Percentiles rank a stretch among this genome's conserved stretches.
phyloP scores from a whole-genome alignment of 1,140 invertebrate genomes.

The Bombus sibiricus region DNA sequence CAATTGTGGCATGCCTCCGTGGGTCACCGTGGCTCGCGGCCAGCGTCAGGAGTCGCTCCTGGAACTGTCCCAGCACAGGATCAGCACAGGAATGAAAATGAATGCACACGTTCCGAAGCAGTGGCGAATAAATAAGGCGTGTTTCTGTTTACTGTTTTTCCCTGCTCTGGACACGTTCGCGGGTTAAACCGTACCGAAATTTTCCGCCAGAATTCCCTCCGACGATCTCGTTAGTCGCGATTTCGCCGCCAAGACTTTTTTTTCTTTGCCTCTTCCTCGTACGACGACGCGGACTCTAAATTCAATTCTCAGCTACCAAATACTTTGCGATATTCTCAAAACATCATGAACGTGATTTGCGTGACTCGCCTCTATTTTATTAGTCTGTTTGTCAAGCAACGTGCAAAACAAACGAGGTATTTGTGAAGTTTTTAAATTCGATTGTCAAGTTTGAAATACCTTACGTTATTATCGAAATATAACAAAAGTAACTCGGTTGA shows the following conservation, averaged over 20 bases:
- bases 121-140: constrained; percentile 39
- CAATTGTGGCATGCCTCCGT: constrained; percentile 42
- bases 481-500: fast-evolving
- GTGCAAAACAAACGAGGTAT: no score
- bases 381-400: background rate
- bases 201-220: constrained; percentile 17
- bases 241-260: background rate
- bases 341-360: background rate
- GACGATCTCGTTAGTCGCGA: constrained; percentile 23
- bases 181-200: background rate
- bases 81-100: constrained; percentile 43
- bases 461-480: background rate
- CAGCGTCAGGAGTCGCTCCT: constrained; percentile 62
- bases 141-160: constrained; percentile 28
- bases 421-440: no score
- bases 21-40: constrained; percentile 49
- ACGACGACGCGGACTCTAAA: background rate
- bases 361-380: background rate
- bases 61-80: constrained; percentile 56
- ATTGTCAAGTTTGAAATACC: background rate
- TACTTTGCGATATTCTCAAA: background rate
- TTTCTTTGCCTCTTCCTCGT: no score
- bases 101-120: constrained; percentile 29
- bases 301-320: background rate
- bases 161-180: background rate